A percentile compares a stretch with the other conserved stretches of the same genome.
Evolutionary conservation across 2,888 invertebrate genomes (phyloP).

Genomic region (Heliconius cydno): DNA sequence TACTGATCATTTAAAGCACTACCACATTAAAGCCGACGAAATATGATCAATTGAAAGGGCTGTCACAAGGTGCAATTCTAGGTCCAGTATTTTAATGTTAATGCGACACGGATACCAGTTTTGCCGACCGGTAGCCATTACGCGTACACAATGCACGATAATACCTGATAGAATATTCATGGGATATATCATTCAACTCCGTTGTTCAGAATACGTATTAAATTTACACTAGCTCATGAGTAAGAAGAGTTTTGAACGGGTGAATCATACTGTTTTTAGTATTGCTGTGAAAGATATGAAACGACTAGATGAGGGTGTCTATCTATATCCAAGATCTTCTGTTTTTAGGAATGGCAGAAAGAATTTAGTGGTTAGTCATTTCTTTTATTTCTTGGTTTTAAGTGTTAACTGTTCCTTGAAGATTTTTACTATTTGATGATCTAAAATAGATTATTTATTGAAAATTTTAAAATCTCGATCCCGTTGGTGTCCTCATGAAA

Average conservation of each 20-base stretch:
- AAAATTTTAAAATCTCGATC: neutral
- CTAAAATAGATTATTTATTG: too few relatives aligned
- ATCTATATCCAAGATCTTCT: too few relatives aligned
- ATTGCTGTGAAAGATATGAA: neutral
- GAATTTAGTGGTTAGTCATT: too few relatives aligned
- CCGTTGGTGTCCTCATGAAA: neutral
- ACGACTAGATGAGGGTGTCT: neutral
- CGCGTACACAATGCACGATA: conserved; percentile 58
- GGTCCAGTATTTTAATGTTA: conserved; percentile 50
- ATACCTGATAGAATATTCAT: conserved; percentile 38
- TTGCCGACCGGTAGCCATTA: conserved; percentile 62
- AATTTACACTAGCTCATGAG: conserved; percentile 7
- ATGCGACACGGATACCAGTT: conserved; percentile 56
- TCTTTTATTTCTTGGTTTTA: too few relatives aligned
- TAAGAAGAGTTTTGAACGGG: neutral
- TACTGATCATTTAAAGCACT: neutral
- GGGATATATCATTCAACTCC: conserved; percentile 34
- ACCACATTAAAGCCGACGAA: neutral
- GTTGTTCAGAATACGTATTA: conserved; percentile 20
- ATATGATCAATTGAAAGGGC: conserved; percentile 12
- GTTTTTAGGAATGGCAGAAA: too few relatives aligned
- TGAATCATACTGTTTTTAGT: neutral
- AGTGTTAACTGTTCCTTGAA: too few relatives aligned
- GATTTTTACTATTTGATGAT: too few relatives aligned
- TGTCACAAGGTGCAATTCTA: conserved; percentile 29